Evolutionary conservation across 2,113 vertebrate genomes (phyloP), one percentile per base, ranked within the genome.

Genomic region (Dasyornis broadbenti): DNA sequence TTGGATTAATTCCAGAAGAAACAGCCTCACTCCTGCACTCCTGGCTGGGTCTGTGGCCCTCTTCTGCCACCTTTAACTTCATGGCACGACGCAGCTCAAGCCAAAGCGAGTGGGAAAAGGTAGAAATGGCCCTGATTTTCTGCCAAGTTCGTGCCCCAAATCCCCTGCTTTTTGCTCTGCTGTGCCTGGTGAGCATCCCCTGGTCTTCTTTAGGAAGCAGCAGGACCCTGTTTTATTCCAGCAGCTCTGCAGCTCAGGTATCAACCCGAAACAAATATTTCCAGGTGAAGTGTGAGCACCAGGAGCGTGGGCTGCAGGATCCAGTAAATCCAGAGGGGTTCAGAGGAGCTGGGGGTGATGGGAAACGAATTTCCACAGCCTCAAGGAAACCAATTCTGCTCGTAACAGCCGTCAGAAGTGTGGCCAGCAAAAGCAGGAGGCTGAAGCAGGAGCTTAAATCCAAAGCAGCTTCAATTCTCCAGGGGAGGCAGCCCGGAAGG

Each of bases 121-220:
- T 0, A 21, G 11, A 13, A 33, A 12, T 1, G 0, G 30, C 20
- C 24, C 2, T 4, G 33, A 0, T 14, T 75, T 73, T 47, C 9
- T 86, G 50, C 39, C 53, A 7, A 6, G 7, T 30, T 23, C 1
- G 0, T 39, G 50, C n/a, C 40, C 37, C 61, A 13, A 1, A 18
- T 75, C 54, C 2, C 2, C 37, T 50, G 53, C 22, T 40, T 19
- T 45, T 40, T 22, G 27, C 49, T 54, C 35, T 42, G 44, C 80
- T 44, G 20, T 18, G 54, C 33, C n/a, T 28, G 7, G 53, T 3
- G 40, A 52, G 2, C 24, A 1, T 35, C 50, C 35, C 40, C 24
- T 9, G 2, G 0, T 22, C 15, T 22, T 42, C 72, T 60, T 28
- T 0, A 6, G 71, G 57, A n/a, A 47, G 39, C 23, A 37, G 5